phyloP scores from a whole-genome alignment of 2,113 vertebrate genomes.

The Tretioscincus oriximinensis region DNA sequence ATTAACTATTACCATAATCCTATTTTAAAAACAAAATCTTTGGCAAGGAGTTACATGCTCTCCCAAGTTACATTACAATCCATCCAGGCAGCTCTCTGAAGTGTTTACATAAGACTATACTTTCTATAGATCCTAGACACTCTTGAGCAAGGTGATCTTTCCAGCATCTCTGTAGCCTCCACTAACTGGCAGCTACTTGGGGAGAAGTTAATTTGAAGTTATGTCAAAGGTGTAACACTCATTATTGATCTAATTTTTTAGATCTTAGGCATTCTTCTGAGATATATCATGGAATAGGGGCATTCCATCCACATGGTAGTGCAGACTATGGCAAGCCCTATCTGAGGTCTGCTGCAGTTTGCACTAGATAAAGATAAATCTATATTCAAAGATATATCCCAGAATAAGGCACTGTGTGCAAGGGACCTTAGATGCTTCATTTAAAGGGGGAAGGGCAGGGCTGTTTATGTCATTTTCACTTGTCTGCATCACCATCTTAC shows the following conservation, averaged over 20 bases:
- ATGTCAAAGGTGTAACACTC: background rate
- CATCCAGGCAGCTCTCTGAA: background rate
- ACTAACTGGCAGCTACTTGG: background rate
- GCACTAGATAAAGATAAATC: no score
- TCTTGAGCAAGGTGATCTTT: background rate
- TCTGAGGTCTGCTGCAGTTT: no score
- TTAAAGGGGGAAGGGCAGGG: background rate
- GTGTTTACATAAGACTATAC: no score
- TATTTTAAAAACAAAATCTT: background rate
- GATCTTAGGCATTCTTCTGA: no score
- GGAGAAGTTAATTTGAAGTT: background rate
- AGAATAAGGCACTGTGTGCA: no score
- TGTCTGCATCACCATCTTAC: no score
- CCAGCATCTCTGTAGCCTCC: background rate
- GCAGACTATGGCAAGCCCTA: no score
- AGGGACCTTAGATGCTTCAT: constrained; percentile 12
- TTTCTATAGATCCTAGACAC: background rate
- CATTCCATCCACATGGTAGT: no score
- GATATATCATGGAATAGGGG: no score
- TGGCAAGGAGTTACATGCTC: background rate
- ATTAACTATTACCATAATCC: background rate
- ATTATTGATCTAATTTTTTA: background rate
- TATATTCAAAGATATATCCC: no score
- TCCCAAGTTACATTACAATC: background rate
- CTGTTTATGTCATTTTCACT: background rate